phyloP scores from a whole-genome alignment of 2,888 invertebrate genomes.

The Exocentrus adspersus region DNA sequence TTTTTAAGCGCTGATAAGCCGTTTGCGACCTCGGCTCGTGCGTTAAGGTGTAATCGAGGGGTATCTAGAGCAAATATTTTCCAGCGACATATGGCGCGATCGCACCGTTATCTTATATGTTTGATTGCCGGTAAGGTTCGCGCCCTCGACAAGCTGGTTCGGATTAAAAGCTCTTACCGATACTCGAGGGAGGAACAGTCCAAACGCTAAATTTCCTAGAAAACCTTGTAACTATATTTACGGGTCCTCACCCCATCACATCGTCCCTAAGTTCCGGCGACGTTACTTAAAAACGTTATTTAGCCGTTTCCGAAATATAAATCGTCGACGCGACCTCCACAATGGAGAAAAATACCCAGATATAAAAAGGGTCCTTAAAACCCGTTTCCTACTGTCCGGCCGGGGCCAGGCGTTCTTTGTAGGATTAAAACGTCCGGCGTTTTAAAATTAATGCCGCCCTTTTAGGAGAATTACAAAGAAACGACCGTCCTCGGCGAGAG shows the following conservation, averaged over 20 bases:
- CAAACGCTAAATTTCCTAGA: too few species aligned
- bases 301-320: slow-evolving; percentile 32
- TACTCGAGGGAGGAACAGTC: too few species aligned
- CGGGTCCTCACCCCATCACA: too few species aligned
- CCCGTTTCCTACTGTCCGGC: slow-evolving; percentile 49
- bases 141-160: too few species aligned
- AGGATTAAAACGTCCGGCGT: slow-evolving; percentile 56
- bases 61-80: slow-evolving; percentile 48
- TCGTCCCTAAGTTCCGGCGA: too few species aligned
- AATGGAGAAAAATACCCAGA: slow-evolving; percentile 26
- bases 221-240: too few species aligned
- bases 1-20: slow-evolving; percentile 25
- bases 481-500: slow-evolving; percentile 49
- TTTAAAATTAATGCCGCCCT: slow-evolving; percentile 55
- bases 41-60: slow-evolving; percentile 39
- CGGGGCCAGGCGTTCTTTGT: slow-evolving; percentile 48
- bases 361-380: slow-evolving; percentile 53
- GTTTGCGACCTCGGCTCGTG: slow-evolving; percentile 27
- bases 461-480: slow-evolving; percentile 56
- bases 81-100: slow-evolving; percentile 45
- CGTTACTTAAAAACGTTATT: slow-evolving; percentile 34
- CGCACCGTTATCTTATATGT: slow-evolving; percentile 47
- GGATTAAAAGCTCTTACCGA: too few species aligned
- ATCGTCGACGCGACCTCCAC: slow-evolving; percentile 13
- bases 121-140: slow-evolving; percentile 24